Conservation (phyloP, 2,113 vertebrate genomes). For the Burhinus oedicnemus region DNA sequence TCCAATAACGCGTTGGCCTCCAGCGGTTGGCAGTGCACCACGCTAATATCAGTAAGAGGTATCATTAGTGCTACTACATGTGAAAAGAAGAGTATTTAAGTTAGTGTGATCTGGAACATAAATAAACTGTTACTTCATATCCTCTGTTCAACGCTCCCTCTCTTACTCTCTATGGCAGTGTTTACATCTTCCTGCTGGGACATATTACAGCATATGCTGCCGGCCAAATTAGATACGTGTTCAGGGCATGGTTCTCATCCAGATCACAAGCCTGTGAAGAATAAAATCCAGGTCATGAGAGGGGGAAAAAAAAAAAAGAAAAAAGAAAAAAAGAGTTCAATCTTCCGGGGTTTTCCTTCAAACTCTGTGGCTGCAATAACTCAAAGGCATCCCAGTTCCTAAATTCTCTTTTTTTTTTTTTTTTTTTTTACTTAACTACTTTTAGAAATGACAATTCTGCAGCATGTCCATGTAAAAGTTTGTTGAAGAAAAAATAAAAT, state of each 20-base stretch:
- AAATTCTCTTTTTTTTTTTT: background rate
- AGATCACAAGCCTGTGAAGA: background rate
- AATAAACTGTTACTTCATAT: background rate
- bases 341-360: background rate
- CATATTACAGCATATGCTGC: background rate
- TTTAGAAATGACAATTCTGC: background rate
- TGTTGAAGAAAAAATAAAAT: background rate
- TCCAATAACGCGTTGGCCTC: background rate
- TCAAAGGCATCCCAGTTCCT: background rate
- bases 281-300: background rate
- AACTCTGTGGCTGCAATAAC: background rate
- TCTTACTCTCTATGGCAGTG: background rate
- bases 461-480: background rate
- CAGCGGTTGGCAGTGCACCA: background rate
- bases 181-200: conserved; percentile 1
- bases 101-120: background rate
- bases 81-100: background rate
- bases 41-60: background rate
- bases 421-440: background rate
- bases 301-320: background rate
- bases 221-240: background rate
- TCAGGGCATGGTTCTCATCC: background rate
- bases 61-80: background rate
- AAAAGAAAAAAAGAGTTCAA: background rate
- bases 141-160: background rate